Evolutionary conservation across 1,140 invertebrate genomes (phyloP).

Genomic region (Hypsibius dujardini): DNA sequence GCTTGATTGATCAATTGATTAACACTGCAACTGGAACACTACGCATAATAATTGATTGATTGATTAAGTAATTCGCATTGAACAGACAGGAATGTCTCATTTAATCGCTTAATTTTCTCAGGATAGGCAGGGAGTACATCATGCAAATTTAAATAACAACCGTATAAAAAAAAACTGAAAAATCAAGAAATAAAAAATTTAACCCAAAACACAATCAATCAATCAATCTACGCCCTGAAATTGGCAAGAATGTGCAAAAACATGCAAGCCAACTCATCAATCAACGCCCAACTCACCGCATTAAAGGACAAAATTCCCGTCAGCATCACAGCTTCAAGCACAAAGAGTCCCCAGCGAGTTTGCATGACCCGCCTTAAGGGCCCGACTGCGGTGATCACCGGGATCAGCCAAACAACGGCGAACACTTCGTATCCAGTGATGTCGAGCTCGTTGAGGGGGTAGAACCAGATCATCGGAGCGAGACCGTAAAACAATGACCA

Average conservation of each 20-base stretch:
- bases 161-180: background rate
- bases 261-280: too few species aligned
- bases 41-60: background rate
- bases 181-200: background rate
- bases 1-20: background rate
- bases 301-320: background rate
- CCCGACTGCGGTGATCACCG: conserved; percentile 27
- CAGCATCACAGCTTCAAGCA: background rate
- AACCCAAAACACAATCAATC: background rate
- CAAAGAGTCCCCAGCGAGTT: conserved; percentile 23
- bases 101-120: too few species aligned
- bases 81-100: too few species aligned
- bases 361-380: conserved; percentile 26
- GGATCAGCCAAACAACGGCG: conserved; percentile 29
- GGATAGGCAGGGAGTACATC: too few species aligned
- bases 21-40: background rate
- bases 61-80: too few species aligned
- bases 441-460: conserved; percentile 33
- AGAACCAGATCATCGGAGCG: conserved; percentile 35
- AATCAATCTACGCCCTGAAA: too few species aligned
- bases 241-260: too few species aligned
- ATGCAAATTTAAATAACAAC: too few species aligned
- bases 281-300: background rate
- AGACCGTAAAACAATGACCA: conserved; percentile 34
- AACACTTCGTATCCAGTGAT: conserved; percentile 35